Base-by-base conservation (phyloP, 64 coral and sea anemone species). In the Montipora sp. region DNA sequence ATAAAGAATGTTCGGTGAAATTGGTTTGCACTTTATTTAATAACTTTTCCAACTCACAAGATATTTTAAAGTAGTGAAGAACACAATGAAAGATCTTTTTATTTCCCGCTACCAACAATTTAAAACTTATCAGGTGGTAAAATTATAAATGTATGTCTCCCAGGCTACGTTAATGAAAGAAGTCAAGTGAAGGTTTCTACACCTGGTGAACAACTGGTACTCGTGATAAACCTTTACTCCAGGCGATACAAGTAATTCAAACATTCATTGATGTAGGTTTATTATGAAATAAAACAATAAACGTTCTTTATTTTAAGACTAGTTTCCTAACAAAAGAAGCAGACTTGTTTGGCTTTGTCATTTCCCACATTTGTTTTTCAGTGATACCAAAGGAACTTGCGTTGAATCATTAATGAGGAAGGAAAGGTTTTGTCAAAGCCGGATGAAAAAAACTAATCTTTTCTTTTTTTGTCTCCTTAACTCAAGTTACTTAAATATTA, bases 351-450 rank as follows among this genome's bases (percentile, higher is more conserved):
- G 0, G 0, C 7, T 47, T 46, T 10, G 5, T 0, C n/a, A 9
- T 47, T n/a, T 45, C 3, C 51, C 19, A 11, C 9, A 61, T 3
- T 58, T 21, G 22, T 47, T 68, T 14, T 36, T 36, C 2, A 36
- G 36, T 36, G 36, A 67, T 12, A 20, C 3, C 43, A 12, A 72
- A 85, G 1, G 12, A 50, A 70, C 13, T 50, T 22, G 18, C 71
- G 43, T 3, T 85, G 65, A 85, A 85, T 85, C 66, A 85, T 85
- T 85, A 71, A 85, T 85, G 44, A 71, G 9, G 12, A 47, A 0
- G 49, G 11, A 49, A 71, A 50, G 19, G 1, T 63, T n/a, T 49
- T 36, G 36, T 36, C 36, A 36, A 36, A 36, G 36, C 36, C 0
- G 36, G 36, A 36, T 36, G 36, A 36, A 36, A 36, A 36, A 36